A percentile compares a stretch with the other conserved stretches of the same genome.
Conservation (phyloP, 1,140 invertebrate genomes). For the Marisa cornuarietis region DNA sequence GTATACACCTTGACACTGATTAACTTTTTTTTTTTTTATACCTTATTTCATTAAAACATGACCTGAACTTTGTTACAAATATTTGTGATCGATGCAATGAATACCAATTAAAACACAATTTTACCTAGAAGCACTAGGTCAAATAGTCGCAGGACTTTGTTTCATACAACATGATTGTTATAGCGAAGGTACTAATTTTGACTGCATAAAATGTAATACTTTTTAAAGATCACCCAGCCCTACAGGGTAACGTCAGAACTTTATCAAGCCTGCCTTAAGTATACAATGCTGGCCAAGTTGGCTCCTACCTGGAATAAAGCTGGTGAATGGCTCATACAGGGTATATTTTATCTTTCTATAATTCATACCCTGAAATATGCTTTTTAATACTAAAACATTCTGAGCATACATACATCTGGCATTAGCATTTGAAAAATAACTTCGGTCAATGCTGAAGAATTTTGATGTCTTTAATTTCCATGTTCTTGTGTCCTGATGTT, state of each 20-base stretch:
- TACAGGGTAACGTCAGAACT: constrained; percentile 33
- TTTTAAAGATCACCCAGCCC: constrained; percentile 42
- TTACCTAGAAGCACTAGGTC: background rate
- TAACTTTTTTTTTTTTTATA: constrained; percentile 1
- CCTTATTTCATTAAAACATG: too few species aligned
- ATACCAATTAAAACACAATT: background rate
- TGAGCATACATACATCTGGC: too few species aligned
- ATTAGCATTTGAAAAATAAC: too few species aligned
- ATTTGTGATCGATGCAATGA: too few species aligned
- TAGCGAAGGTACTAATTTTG: background rate
- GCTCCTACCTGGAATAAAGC: constrained; percentile 58
- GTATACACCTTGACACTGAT: background rate
- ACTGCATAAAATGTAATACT: background rate
- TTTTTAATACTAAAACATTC: too few species aligned
- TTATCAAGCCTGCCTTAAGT: constrained; percentile 50
- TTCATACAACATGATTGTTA: background rate
- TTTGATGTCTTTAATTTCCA: too few species aligned
- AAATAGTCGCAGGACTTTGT: too few species aligned
- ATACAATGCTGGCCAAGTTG: constrained; percentile 49
- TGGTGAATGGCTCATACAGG: constrained; percentile 53
- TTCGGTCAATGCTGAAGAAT: too few species aligned
- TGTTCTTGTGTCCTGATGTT: too few species aligned
- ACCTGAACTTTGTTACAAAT: background rate
- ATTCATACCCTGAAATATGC: background rate
- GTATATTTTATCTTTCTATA: constrained; percentile 24